Base-by-base conservation (phyloP, 1,140 invertebrate genomes). In the Copidosoma floridanum region DNA sequence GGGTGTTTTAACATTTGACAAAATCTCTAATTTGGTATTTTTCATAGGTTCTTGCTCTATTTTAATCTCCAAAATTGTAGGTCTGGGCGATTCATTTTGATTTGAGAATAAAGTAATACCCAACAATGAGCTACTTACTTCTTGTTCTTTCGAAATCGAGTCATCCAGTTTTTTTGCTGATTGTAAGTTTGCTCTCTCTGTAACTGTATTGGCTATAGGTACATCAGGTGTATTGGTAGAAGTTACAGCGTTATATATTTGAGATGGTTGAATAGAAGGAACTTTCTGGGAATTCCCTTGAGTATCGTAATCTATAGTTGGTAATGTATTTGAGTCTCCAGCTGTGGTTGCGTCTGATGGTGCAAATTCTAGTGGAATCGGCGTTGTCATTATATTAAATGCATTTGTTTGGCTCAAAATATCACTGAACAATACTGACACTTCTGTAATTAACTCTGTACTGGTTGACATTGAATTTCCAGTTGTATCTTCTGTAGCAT, bases 71-170 rank as follows among this genome's bases (percentile, higher is more conserved):
- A 35, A 1, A 21, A 44, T 37, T 27, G 59, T 41, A 16, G 44
- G 21, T 43, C 43, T 16, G 12, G 38, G 51, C 27, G 37, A 37
- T 52, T 62, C 38, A 52, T 57, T 40, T 46, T 57, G 51, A 57
- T 18, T 52, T 44, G 14, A 3, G 3, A 40, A 14, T 52, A 46
- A 47, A 21, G 14, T 52, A 52, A 52, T 44, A 44, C 52, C 40
- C 23, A 62, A 43, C 32, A 46, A 38, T 23, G 38, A 57, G 35
- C 52, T 62, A 62, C 48, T 61, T 55, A 50, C 46, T 52, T 46
- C 41, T 11, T 16, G 21, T 21, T 41, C 27, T 18, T 27, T 14
- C 26, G 44, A 44, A 46, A 21, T 52, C 5, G 26, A 35, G 23
- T 51, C 27, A 18, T 62, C 54, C n/a, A 56, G 54, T 26, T 44